Base-by-base conservation (phyloP, 1,140 invertebrate species). In the Temnothorax curvispinosus region DNA sequence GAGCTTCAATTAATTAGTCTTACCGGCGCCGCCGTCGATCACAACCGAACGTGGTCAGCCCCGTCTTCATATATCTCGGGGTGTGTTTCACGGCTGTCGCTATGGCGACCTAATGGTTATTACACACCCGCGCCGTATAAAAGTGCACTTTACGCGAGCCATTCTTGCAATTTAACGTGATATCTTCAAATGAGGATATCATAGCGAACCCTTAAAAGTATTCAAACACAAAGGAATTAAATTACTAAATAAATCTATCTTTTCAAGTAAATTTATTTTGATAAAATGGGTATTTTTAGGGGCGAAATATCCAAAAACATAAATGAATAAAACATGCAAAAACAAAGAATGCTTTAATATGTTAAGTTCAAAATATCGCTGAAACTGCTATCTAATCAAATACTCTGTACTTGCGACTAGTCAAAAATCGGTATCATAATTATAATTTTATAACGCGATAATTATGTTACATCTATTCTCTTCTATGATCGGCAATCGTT, bases 1-100 rank as follows among this genome's bases (percentile, higher is more conserved):
- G 62, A 80, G 47, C n/a, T 21, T 56, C 58, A 80, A 67, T 80
- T 81, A 81, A 81, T 81, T 69, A 69, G 47, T 52, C 62, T 21
- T 41, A 44, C 13, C 77, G 35, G n/a, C 77, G 47, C n/a, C 77
- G 47, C 9, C 13, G 64, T 81, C 77, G 77, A 80, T 80, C 64
- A 69, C 32, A n/a, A 21, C 15, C 47, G 62, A 80, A 80, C 13
- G 47, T 69, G 32, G 13, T 54, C 69, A 56, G 8, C 47, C 50
- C 65, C 56, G 38, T 81, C 41, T 32, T 50, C 41, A 18, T 47
- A 47, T 38, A 44, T 60, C 69, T n/a, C 8, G 27, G 67, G 47
- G 41, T 54, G 44, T 84, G 80, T 84, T 82, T 41, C 75, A 75
- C 69, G 7, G 4, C 9, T 62, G 69, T 84, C 69, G 69, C 80